Evolutionary conservation across 2,113 vertebrate genomes (phyloP).

Genomic region (Helogale parvula): DNA sequence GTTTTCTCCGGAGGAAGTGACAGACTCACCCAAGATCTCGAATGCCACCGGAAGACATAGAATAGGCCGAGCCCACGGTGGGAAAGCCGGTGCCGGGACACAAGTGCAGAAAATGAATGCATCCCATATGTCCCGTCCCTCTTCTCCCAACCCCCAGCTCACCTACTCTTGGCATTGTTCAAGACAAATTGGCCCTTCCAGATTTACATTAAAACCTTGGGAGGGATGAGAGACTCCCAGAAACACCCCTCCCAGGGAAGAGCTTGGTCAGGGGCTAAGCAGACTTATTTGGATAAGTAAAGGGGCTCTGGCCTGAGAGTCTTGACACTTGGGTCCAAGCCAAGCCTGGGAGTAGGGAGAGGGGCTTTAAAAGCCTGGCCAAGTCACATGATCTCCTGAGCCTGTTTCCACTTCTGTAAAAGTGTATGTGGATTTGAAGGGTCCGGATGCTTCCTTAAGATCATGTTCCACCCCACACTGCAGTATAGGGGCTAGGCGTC

Average conservation of each 20-base stretch:
- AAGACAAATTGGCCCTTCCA: constrained; percentile 26
- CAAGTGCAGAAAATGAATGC: not conserved
- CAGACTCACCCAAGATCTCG: not conserved
- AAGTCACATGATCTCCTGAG: not conserved
- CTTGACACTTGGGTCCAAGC: not conserved
- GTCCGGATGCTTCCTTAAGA: not conserved
- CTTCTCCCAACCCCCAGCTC: not conserved
- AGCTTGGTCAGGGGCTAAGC: not conserved
- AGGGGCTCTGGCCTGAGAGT: not conserved
- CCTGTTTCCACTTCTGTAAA: not conserved
- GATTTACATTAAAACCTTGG: not conserved
- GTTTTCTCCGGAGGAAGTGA: not conserved
- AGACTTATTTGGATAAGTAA: not conserved
- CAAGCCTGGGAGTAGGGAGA: not conserved
- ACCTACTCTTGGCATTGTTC: not conserved
- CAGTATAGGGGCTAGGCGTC: not conserved
- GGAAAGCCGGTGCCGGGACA: not conserved
- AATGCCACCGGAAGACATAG: not conserved
- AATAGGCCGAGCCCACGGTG: not conserved
- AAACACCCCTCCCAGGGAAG: not conserved
- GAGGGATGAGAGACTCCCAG: not conserved
- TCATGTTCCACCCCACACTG: not conserved
- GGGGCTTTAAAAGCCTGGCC: not conserved
- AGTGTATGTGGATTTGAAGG: not conserved
- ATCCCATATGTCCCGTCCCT: fast-evolving